phyloP scores from a whole-genome alignment of 2,888 invertebrate genomes.

The Cyclophora albipunctata region DNA sequence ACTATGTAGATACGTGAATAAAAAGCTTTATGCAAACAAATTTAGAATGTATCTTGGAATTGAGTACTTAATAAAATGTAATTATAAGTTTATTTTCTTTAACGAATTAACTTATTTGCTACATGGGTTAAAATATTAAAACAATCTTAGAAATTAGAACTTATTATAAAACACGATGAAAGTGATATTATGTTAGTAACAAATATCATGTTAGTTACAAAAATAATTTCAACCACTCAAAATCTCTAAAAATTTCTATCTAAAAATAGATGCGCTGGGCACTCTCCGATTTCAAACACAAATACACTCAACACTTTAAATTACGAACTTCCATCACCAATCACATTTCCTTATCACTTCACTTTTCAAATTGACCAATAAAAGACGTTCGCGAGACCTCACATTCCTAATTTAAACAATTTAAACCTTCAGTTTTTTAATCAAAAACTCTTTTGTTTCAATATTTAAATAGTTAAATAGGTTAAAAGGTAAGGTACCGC shows the following conservation, averaged over 20 bases:
- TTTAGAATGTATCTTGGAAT: no score
- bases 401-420: slow-evolving; percentile 6
- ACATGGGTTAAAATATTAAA: no score
- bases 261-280: slow-evolving; percentile 33
- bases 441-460: neutral
- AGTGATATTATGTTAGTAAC: no score
- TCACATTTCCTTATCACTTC: slow-evolving; percentile 6
- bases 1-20: no score
- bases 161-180: no score
- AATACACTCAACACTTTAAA: slow-evolving; percentile 7
- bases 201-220: neutral
- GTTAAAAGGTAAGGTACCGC: slow-evolving; percentile 13
- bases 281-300: slow-evolving; percentile 31
- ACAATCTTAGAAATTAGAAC: no score
- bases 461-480: slow-evolving; percentile 3
- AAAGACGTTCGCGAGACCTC: slow-evolving; percentile 8
- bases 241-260: slow-evolving; percentile 11
- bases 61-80: no score
- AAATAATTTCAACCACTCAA: neutral
- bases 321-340: slow-evolving; percentile 3
- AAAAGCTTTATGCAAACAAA: no score
- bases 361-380: neutral
- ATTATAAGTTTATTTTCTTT: no score
- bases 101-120: no score
- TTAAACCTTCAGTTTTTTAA: neutral